Base-by-base conservation (phyloP, 2,797 vertebrate species). In the Anniella stebbinsi region DNA sequence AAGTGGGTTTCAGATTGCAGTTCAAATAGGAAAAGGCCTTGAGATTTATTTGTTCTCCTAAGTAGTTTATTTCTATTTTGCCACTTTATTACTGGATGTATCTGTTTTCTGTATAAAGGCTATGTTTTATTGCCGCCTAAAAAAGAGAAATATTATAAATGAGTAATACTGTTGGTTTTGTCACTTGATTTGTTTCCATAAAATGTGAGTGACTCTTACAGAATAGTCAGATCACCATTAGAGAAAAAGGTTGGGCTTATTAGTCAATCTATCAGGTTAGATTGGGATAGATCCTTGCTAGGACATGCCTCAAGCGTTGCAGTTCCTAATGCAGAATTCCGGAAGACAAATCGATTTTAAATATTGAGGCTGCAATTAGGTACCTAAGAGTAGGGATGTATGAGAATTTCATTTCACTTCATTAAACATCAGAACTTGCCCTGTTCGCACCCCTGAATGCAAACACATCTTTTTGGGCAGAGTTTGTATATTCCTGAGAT, bases 41-140 rank as follows among this genome's bases (percentile, higher is more conserved):
- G 89, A 93, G 91, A 92, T 94, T 92, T 88, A 92, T 93, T 90
- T 93, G 21, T 95, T 95, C 91, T 89, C 87, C 92, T 93, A 87
- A 93, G 66, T 90, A 93, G 85, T 90, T 93, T 94, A 89, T 95
- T 95, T 94, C 92, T 90, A 92, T 76, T 84, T 93, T 93, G 91
- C 94, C 92, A 86, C 94, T 94, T 94, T 92, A 94, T 93, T 96
- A 85, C 91, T 88, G 93, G 94, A 92, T 90, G 94, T 94, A 89
- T 78, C 91, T 95, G 91, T 92, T 95, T 57, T 87, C 93, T 92
- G 87, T 92, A 86, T 86, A 75, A 87, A 95, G 89, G 91, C 91
- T 89, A 36, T 95, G 92, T 88, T 94, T 95, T 94, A 94, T 96
- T 96, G 89, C 91, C 86, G 88, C 89, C 93, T 92, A 95, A 93